Evolutionary conservation across 2,888 invertebrate genomes (phyloP).

Genomic region (Acrocera orbiculus): DNA sequence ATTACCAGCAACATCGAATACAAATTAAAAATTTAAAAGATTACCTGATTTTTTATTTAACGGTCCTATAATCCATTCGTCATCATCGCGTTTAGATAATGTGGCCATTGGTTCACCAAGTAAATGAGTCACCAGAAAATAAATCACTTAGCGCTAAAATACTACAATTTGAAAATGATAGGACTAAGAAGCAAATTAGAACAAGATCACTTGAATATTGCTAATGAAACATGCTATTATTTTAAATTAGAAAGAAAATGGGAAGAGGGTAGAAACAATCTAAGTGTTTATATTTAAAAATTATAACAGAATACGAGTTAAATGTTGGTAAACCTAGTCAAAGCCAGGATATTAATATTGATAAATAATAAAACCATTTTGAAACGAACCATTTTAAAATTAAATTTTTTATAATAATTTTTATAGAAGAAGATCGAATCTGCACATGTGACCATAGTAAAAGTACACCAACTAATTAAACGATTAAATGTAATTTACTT

Average conservation of each 20-base stretch:
- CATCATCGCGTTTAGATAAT: conserved; percentile 27
- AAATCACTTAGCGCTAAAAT: conserved; percentile 20
- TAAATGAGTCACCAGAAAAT: conserved; percentile 28
- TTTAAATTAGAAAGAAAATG: conserved; percentile 37
- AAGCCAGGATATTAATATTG: too few relatives aligned
- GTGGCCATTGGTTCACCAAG: conserved; percentile 26
- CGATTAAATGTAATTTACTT: conserved; percentile 38
- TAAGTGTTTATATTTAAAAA: conserved; percentile 36
- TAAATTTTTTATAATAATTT: conserved; percentile 4
- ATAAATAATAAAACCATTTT: too few relatives aligned
- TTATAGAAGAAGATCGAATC: conserved; percentile 40
- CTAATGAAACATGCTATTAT: conserved; percentile 35
- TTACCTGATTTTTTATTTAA: conserved; percentile 56
- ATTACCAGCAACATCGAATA: conserved; percentile 16
- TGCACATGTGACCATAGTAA: conserved; percentile 42
- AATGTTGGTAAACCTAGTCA: conserved; percentile 27
- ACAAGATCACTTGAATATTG: conserved; percentile 34
- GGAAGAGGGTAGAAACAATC: conserved; percentile 33
- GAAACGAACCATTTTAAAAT: neutral
- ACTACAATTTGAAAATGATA: conserved; percentile 26
- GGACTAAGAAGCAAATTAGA: conserved; percentile 41
- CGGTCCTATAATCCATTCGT: conserved; percentile 39
- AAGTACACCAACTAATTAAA: conserved; percentile 52
- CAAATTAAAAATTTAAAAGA: conserved; percentile 25
- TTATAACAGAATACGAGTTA: too few relatives aligned